Evolutionary conservation across 1,140 invertebrate genomes (phyloP), one percentile per base, ranked within the genome.

Genomic region (Bombus haemorrhoidalis): DNA sequence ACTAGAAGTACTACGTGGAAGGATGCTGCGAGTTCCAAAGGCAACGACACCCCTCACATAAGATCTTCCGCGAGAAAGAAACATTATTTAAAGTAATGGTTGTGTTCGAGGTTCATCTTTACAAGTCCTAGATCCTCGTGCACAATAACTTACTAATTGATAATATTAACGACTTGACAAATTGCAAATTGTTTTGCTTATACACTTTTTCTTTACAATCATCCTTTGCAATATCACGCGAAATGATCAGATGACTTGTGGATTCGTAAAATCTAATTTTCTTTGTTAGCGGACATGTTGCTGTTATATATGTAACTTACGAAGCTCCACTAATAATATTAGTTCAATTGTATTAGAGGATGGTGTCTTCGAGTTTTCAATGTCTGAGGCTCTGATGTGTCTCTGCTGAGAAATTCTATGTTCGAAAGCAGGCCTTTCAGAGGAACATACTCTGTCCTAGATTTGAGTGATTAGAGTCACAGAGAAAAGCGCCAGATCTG

Each of bases 61-160:
- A 92, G 91, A 74, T 90, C 91, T 8, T 93, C 91, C 0, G 91
- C 88, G 9, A 90, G 92, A 62, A 90, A 86, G 83, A 93, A 90
- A 87, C 89, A 93, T 39, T 94, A 93, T 68, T 75, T 81, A 22
- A 93, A 93, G 79, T 93, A 86, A 85, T 59, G 9, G 62, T 10
- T 22, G 12, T 13, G 39, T 59, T 59, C 10, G 59, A 28, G 28
- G 28, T n/a, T 62, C 59, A 62, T 53, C 3, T 62, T 62, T 28
- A 12, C 59, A 9, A 13, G 28, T 62, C 12, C 59, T 62, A n/a
- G 59, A 28, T n/a, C 57, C 28, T 62, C 28, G 4, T 62, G 59
- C 59, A n/a, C 59, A 62, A n/a, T 62, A n/a, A n/a, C 12, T 62
- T n/a, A 12, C 28, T 62, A 62, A 62, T 28, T 62, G 59, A 62